These are phyloP conservation scores for Cephus pulcher DNA, from an alignment of 2,888 invertebrate species.

Conservation along the genomic window DNA sequence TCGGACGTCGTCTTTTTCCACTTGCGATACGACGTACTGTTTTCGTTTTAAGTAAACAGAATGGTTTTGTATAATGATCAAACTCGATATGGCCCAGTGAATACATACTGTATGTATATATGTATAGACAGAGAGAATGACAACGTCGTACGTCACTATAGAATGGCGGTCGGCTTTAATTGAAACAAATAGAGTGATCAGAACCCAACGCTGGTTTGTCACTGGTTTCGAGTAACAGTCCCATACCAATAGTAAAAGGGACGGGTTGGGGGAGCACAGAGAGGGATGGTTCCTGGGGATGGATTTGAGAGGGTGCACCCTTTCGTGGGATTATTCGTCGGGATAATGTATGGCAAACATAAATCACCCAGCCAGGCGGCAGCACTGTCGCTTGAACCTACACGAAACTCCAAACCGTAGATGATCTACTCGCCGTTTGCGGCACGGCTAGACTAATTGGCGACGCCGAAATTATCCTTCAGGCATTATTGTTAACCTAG, in stretches of 20 bases:
- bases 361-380: conserved; percentile 50
- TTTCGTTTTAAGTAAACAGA: no score
- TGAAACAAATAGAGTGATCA: conserved; percentile 64
- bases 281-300: conserved; percentile 7
- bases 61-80: no score
- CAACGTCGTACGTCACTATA: no score
- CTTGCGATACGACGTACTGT: no score
- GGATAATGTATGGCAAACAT: conserved; percentile 62
- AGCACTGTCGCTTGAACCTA: conserved; percentile 46
- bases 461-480: neutral
- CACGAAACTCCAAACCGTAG: conserved; percentile 50
- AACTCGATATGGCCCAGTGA: no score
- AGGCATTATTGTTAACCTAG: no score
- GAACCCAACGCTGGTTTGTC: conserved; percentile 34
- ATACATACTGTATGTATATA: no score
- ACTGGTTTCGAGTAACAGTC: neutral
- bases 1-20: no score
- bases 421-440: conserved; percentile 44
- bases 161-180: conserved; percentile 47
- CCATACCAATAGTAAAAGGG: neutral
- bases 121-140: no score
- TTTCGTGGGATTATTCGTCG: conserved; percentile 63
- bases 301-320: conserved; percentile 44
- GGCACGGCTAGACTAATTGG: conserved; percentile 47
- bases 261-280: conserved; percentile 9